phyloP scores from a whole-genome alignment of 2,888 invertebrate genomes.

The Nudaria mundana region DNA sequence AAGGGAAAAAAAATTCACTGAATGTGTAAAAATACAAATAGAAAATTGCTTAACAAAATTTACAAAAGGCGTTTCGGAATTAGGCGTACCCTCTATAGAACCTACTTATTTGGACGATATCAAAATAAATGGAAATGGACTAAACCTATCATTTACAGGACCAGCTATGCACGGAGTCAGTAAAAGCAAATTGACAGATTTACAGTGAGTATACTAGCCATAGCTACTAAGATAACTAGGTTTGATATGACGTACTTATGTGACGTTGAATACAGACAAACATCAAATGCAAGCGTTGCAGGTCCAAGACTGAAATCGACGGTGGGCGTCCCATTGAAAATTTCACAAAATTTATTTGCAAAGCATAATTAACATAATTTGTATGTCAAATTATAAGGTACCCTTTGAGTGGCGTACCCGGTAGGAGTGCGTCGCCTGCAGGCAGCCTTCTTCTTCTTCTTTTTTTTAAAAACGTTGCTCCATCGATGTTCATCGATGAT shows the following conservation, averaged over 20 bases:
- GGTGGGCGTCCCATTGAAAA: too few species aligned
- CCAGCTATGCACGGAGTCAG: conserved; percentile 61
- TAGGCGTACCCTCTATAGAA: conserved; percentile 61
- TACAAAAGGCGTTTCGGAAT: conserved; percentile 61
- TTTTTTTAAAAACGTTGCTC: too few species aligned
- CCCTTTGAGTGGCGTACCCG: too few species aligned
- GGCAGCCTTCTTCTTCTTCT: too few species aligned
- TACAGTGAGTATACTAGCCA: conserved; percentile 53
- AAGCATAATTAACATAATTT: too few species aligned
- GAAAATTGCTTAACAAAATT: conserved; percentile 48
- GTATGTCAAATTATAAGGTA: too few species aligned
- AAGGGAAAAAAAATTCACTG: conserved; percentile 36
- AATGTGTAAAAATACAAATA: conserved; percentile 59
- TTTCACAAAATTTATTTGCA: too few species aligned
- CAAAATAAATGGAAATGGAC: conserved; percentile 57
- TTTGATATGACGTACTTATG: neutral
- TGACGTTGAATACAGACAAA: neutral
- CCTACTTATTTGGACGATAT: conserved; percentile 63
- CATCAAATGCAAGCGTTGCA: too few species aligned
- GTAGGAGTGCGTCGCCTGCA: too few species aligned
- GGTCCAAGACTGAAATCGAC: too few species aligned
- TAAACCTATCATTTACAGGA: conserved; percentile 53
- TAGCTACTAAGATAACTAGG: too few species aligned
- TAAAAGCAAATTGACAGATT: conserved; percentile 42
- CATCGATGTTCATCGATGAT: too few species aligned